Evolutionary conservation across 1,140 invertebrate genomes (phyloP).

Genomic region (Copidosoma floridanum): DNA sequence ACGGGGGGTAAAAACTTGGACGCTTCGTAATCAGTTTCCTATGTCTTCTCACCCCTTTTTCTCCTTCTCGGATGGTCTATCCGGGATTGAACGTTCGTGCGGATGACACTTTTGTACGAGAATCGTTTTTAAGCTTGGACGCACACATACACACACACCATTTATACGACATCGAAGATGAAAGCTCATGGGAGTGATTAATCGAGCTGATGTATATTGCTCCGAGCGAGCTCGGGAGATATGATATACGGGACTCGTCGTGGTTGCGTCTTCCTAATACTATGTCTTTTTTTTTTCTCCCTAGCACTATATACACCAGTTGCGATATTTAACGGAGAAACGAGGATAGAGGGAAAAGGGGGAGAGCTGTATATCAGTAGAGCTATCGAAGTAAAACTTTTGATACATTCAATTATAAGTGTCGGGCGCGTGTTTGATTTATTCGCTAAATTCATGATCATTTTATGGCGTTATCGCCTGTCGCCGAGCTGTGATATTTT

Average conservation of each 20-base stretch:
- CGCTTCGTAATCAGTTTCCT: slow-evolving; percentile 15
- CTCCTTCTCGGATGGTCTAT: no score
- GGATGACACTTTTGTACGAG: slow-evolving; percentile 23
- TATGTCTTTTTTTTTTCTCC: no score
- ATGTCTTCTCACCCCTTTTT: not conserved
- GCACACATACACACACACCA: not conserved
- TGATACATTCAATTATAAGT: slow-evolving; percentile 7
- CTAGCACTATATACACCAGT: no score
- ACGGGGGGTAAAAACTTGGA: no score
- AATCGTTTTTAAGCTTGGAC: not conserved
- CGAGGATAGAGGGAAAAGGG: no score
- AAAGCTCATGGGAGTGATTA: no score
- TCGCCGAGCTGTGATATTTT: not conserved
- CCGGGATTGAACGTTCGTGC: slow-evolving; percentile 22
- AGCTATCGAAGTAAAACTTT: not conserved
- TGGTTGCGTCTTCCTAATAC: no score
- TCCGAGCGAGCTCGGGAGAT: not conserved
- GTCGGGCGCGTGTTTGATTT: not conserved
- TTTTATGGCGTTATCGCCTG: not conserved
- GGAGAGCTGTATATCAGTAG: not conserved
- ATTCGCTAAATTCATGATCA: slow-evolving; percentile 7
- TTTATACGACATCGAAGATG: no score
- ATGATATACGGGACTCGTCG: slow-evolving; percentile 16
- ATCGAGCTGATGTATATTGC: slow-evolving; percentile 15
- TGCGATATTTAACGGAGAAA: no score